Evolutionary conservation across 2,797 vertebrate genomes (phyloP), one percentile per base, ranked within the genome.

Genomic region (Sebastes jordani): DNA sequence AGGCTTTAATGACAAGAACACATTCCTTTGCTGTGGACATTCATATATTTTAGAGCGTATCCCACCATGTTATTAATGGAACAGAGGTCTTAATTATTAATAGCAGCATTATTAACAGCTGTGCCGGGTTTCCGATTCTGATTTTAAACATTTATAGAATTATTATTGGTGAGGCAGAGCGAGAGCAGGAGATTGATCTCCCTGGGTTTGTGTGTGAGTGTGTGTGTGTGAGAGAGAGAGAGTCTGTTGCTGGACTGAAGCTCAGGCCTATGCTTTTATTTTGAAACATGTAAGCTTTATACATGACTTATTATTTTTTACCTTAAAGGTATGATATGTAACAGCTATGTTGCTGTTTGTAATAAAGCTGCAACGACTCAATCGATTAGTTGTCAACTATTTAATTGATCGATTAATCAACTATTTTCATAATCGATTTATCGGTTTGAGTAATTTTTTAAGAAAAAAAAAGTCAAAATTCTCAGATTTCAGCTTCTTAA

Each of bases 131-230:
- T 94, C 93, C 91, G 94, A 85, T 96, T 96, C 95, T 95, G 97
- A 96, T 97, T 92, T 94, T 95, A 98, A 98, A 98, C 97, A 98
- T 98, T 97, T 96, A 97, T 97, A 93, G 96, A 96, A 97, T 98
- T 97, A 96, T 97, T 97, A 97, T 97, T 97, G 96, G 94, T 96
- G 94, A 93, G 92, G 93, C 94, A 94, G 95, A 95, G 76, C 78
- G 22, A 72, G 83, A 81, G 84, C 65, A 59, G 5, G 61, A 89
- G 89, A 95, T 92, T 92, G 89, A 93, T 93, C 75, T 86, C 20
- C 32, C 42, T 56, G 8, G 25, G 27, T 25, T 5, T 27, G 3
- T 34, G 71, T 54, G 60, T 46, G 46, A 60, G 27, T 55, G 54
- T 32, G 25, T 27, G 25, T 27, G 34, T 8, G 7, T 0, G 13